Evolutionary conservation across 1,140 invertebrate genomes (phyloP), one percentile per base, ranked within the genome.

Genomic region (Drosophila nannoptera): DNA sequence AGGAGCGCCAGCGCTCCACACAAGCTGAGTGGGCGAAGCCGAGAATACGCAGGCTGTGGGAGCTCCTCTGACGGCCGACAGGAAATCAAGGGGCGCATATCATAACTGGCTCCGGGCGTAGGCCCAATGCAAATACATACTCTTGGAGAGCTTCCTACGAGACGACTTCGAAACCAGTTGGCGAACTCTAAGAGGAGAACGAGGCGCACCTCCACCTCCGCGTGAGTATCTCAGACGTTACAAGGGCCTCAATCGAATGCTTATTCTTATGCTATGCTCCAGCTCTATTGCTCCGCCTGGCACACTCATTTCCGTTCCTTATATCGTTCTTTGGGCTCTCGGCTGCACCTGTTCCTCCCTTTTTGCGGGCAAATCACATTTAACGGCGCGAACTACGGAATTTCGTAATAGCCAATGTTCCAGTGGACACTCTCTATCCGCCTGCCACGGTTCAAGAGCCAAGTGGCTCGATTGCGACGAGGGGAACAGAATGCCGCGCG

Each of bases 361-460:
- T 56, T 60, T 63, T 52, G 38, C 46, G 38, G 55, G 61, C 67
- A 69, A 69, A 69, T 69, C 67, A 64, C 64, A 56, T 50, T 64
- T 58, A 32, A 50, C 31, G 50, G 53, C 36, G 63, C 14, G 29
- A 5, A 16, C 22, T 7, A 45, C 22, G 14, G 31, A 48, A 65
- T 40, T 35, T 43, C 49, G 40, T 36, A 64, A 48, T 40, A 66
- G 36, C 11, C 43, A 75, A 36, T 16, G 22, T 55, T 48, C 31
- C 40, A 59, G 45, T n/a, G 16, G 36, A 12, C n/a, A 11, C 11
- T 40, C 38, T 40, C 38, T 40, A 9, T n/a, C 78, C 52, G 71
- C 60, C 49, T 53, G 80, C 71, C 54, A 84, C 80, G 80, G 80
- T 84, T 84, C 80, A 80, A 71, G 68, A 80, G 81, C 48, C 49